Evolutionary conservation across 2,888 invertebrate species (phyloP).

Genomic region (Drosophila macrothrix): DNA sequence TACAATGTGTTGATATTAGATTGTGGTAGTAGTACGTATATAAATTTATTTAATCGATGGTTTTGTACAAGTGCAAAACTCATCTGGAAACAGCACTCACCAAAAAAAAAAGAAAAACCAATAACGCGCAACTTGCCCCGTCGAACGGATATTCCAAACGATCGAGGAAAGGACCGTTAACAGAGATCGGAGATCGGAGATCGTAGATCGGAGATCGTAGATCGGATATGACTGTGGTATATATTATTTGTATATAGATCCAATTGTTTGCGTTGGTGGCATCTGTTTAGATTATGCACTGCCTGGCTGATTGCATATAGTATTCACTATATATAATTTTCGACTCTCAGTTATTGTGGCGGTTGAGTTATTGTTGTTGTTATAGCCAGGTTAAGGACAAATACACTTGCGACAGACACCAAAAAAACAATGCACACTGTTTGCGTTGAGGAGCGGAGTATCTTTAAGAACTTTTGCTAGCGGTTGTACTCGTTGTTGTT

Average conservation of each 20-base stretch:
- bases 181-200: conserved; percentile 22
- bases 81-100: conserved; percentile 57
- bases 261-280: conserved; percentile 38
- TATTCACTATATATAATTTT: conserved; percentile 9
- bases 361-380: conserved; percentile 38
- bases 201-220: conserved; percentile 17
- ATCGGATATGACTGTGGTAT: conserved; percentile 21
- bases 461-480: conserved; percentile 38
- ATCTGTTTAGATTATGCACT: conserved; percentile 17
- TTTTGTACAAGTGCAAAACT: conserved; percentile 7
- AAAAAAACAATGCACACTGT: conserved; percentile 56
- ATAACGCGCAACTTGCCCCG: conserved; percentile 38
- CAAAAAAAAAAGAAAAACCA: conserved; percentile 59
- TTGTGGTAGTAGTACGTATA: conserved; percentile 13
- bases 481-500: conserved; percentile 26
- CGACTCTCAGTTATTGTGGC: conserved; percentile 36
- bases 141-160: conserved; percentile 48
- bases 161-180: conserved; percentile 10
- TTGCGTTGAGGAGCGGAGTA: conserved; percentile 29
- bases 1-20: conserved; percentile 5
- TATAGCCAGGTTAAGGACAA: conserved; percentile 33
- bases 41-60: conserved; percentile 14
- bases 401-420: conserved; percentile 55
- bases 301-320: conserved; percentile 21
- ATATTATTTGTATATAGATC: conserved; percentile 35